Conservation (phyloP, 2,888 invertebrate genomes). For the Lymantria dispar region DNA sequence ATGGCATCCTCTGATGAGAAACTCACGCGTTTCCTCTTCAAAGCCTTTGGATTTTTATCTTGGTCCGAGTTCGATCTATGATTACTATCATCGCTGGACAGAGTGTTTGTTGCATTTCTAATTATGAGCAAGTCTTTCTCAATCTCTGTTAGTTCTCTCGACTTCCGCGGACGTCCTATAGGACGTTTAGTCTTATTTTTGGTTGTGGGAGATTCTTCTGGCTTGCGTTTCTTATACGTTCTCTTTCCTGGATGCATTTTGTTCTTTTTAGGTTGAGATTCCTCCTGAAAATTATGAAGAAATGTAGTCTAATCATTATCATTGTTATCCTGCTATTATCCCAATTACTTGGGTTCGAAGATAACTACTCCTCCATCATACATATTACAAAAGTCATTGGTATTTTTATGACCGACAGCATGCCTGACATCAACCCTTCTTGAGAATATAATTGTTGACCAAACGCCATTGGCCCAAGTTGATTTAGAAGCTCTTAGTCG, state of each 20-base stretch:
- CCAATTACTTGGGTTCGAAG: too few relatives aligned
- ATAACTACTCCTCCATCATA: too few relatives aligned
- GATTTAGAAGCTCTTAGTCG: too few relatives aligned
- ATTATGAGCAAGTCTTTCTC: constrained; percentile 73
- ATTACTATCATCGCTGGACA: constrained; percentile 58
- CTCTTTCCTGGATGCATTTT: constrained; percentile 47
- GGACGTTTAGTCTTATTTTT: constrained; percentile 51
- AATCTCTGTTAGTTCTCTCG: constrained; percentile 64
- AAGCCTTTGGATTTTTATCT: constrained; percentile 41
- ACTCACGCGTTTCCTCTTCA: constrained; percentile 54
- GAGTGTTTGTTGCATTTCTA: constrained; percentile 57
- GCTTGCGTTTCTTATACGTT: constrained; percentile 62
- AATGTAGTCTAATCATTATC: background rate
- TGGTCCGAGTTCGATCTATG: constrained; percentile 41
- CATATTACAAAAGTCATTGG: too few relatives aligned
- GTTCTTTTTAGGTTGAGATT: constrained; percentile 58
- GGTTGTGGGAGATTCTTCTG: constrained; percentile 54
- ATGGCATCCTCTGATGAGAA: constrained; percentile 45
- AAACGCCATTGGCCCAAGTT: too few relatives aligned
- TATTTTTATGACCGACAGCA: too few relatives aligned
- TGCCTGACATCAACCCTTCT: too few relatives aligned
- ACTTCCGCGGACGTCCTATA: constrained; percentile 53
- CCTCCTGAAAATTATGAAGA: constrained; percentile 47
- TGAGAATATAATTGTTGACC: too few relatives aligned
- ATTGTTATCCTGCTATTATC: too few relatives aligned